These are phyloP conservation scores for Odontothrips loti DNA, from an alignment of 2,888 invertebrate species.

Conservation along the genomic window DNA sequence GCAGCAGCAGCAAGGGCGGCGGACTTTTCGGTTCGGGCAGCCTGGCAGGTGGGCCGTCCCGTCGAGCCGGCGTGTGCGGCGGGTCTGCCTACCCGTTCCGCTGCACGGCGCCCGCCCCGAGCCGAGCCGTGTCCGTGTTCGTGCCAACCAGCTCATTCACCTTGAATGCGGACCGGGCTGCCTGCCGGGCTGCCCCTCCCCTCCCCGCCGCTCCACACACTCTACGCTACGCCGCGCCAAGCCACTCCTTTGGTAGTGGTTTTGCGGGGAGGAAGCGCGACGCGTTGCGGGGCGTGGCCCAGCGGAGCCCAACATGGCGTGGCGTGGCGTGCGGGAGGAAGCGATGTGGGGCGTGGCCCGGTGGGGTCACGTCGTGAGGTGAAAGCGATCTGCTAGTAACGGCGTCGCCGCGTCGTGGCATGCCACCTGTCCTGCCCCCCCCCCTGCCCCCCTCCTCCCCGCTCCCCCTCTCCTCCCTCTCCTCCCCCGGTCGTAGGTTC, in stretches of 20 bases:
- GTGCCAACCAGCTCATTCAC: background rate
- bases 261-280: background rate
- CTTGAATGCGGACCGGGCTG: background rate
- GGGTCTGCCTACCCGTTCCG: background rate
- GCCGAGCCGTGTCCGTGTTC: too few species aligned
- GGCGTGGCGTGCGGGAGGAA: conserved; percentile 1
- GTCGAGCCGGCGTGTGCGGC: background rate
- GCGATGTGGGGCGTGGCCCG: conserved; percentile 11
- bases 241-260: background rate
- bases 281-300: background rate
- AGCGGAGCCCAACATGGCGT: background rate
- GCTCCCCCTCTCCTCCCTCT: background rate
- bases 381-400: conserved; percentile 26
- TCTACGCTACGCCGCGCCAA: background rate
- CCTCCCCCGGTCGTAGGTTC: background rate
- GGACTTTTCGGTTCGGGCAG: too few species aligned
- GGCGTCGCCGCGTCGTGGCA: background rate
- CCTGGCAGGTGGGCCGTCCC: background rate
- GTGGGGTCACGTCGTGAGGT: conserved; percentile 18
- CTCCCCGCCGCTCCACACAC: background rate
- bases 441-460: background rate
- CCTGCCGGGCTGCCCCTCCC: background rate
- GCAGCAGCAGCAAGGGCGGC: too few species aligned
- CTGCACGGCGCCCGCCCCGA: too few species aligned
- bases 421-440: background rate